Evolutionary conservation across 2,888 invertebrate genomes (phyloP).

Genomic region (Diadromus collaris): DNA sequence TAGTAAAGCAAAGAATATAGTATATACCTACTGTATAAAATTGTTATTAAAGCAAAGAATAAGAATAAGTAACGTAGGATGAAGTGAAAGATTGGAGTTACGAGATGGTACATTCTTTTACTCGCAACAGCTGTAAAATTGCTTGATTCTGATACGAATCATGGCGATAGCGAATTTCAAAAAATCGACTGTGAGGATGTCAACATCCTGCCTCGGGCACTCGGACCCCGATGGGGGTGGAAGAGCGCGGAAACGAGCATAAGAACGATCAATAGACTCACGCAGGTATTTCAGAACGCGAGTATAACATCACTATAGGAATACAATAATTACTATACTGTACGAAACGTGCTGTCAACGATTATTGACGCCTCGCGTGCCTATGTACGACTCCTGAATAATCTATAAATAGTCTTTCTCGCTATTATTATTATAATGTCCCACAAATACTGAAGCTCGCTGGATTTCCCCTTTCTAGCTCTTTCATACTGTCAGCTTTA

Average conservation of each 20-base stretch:
- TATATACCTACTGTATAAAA: too few relatives aligned
- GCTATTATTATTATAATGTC: background rate
- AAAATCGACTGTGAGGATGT: background rate
- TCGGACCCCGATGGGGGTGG: background rate
- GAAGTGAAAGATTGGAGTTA: too few relatives aligned
- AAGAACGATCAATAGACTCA: slow-evolving; percentile 27
- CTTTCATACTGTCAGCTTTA: background rate
- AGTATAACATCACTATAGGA: slow-evolving; percentile 1
- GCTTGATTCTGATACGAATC: background rate
- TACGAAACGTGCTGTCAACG: background rate
- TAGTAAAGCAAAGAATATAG: too few relatives aligned
- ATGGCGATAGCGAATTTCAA: background rate
- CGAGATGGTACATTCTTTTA: too few relatives aligned
- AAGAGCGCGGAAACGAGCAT: slow-evolving; percentile 24
- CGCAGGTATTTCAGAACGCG: slow-evolving; percentile 4
- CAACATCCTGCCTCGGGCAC: background rate
- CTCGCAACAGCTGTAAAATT: too few relatives aligned
- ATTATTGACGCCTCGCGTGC: background rate
- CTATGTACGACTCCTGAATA: background rate
- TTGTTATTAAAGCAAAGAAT: too few relatives aligned
- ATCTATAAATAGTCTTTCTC: background rate
- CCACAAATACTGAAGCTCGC: background rate
- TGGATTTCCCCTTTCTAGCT: background rate
- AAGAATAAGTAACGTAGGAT: too few relatives aligned
- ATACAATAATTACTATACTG: background rate